phyloP scores from a whole-genome alignment of 2,797 vertebrate species.

The Etheostoma perlongum region DNA sequence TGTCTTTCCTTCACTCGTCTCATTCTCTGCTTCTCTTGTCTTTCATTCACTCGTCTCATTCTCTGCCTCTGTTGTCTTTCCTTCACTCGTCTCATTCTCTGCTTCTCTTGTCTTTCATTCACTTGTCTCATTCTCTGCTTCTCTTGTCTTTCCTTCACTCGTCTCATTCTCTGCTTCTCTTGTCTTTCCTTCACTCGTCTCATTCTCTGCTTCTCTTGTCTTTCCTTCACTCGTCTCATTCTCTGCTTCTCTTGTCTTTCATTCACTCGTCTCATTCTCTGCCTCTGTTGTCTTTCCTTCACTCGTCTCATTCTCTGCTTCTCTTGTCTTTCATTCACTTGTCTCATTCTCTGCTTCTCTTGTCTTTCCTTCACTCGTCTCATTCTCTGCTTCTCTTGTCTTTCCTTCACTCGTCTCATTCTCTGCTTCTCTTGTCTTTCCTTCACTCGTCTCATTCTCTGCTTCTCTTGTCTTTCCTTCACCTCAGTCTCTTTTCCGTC shows the following conservation, averaged over 20 bases:
- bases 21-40: background rate
- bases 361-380: background rate
- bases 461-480: background rate
- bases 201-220: background rate
- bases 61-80: background rate
- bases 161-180: slow-evolving; percentile 7
- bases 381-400: background rate
- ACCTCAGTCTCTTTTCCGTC: background rate
- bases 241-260: background rate
- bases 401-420: background rate
- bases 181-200: background rate
- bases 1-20: background rate
- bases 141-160: background rate
- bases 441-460: background rate
- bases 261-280: background rate
- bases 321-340: background rate
- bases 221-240: background rate
- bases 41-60: background rate
- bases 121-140: background rate
- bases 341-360: slow-evolving; percentile 7
- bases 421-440: background rate
- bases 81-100: background rate
- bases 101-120: background rate
- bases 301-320: background rate
- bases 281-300: background rate